Conservation (phyloP, 1,140 invertebrate genomes). For the Temnothorax nylanderi region DNA sequence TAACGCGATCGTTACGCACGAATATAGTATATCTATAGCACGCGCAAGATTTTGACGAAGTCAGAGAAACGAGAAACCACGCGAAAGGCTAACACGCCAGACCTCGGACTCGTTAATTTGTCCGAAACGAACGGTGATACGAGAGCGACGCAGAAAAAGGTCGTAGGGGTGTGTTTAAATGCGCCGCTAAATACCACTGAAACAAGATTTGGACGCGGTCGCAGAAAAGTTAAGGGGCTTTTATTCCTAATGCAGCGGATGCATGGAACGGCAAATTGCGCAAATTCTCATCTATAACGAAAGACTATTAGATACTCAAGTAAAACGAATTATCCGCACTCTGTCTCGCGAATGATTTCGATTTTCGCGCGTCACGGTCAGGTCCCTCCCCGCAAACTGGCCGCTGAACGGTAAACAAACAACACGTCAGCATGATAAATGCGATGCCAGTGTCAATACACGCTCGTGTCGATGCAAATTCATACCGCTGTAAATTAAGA, state of each 20-base stretch:
- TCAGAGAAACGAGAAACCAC: constrained; percentile 17
- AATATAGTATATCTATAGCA: not conserved
- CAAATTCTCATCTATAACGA: not conserved
- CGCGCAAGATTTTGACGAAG: not conserved
- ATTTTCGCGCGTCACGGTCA: constrained; percentile 8
- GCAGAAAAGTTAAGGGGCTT: not conserved
- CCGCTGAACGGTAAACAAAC: constrained; percentile 25
- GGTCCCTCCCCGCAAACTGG: not conserved
- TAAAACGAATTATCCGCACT: not conserved
- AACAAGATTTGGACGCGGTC: not conserved
- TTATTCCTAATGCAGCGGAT: not conserved
- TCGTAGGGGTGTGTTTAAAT: not conserved
- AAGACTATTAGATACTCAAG: not conserved
- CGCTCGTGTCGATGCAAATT: constrained; percentile 27
- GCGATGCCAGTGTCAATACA: constrained; percentile 3
- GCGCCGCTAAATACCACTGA: not conserved
- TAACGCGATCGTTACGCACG: not conserved
- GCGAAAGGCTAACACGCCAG: not conserved
- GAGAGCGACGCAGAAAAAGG: not conserved
- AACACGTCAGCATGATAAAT: constrained; percentile 18
- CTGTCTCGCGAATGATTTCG: not conserved
- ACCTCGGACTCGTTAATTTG: not conserved
- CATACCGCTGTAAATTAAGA: constrained; percentile 18
- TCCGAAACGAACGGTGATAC: not conserved
- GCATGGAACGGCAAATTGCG: not conserved